Evolutionary conservation across 2,797 vertebrate species (phyloP), one percentile per base, ranked within the genome.

Genomic region (Malurus leucopterus): DNA sequence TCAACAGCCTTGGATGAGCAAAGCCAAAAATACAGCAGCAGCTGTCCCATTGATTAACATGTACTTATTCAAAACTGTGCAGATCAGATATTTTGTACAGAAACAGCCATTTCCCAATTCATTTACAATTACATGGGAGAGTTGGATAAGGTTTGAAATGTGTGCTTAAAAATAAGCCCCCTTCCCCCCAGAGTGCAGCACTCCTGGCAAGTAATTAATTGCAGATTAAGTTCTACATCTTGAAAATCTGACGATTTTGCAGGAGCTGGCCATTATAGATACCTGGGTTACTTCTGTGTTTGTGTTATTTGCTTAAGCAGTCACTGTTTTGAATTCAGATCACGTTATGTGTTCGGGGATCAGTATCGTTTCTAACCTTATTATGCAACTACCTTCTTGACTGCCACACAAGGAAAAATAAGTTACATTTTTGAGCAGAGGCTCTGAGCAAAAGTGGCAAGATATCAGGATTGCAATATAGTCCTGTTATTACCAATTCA

Each of bases 11-110:
- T 83, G 23, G 82, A 70, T 83, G 10, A 80, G 36, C 50, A 89
- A 76, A 69, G 43, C 53, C 63, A 86, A 77, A 88, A 94, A 85
- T 75, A 69, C 15, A 58, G 38, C 49, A 78, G 64, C 76, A 93
- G 82, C 79, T 94, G 79, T 87, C 82, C 55, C 3, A 13, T 74
- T 93, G 51, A 93, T 91, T 44, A 69, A 20, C 6, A 3, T 75
- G 47, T 59, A 41, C 29, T 80, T 89, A 55, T 36, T 77, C 55
- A 80, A 62, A 83, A 36, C 30, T 73, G 20, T 40, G 41, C 27
- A 65, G 44, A 64, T 83, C 38, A 72, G 65, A 43, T 55, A 83
- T 80, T 90, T 91, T 74, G 27, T 41, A 59, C 15, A 74, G 61
- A 85, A 93, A 78, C 55, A 92, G 36, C 27, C 4, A 71, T 87